Conservation (phyloP, 2,888 invertebrate genomes). For the Craniophora ligustri region DNA sequence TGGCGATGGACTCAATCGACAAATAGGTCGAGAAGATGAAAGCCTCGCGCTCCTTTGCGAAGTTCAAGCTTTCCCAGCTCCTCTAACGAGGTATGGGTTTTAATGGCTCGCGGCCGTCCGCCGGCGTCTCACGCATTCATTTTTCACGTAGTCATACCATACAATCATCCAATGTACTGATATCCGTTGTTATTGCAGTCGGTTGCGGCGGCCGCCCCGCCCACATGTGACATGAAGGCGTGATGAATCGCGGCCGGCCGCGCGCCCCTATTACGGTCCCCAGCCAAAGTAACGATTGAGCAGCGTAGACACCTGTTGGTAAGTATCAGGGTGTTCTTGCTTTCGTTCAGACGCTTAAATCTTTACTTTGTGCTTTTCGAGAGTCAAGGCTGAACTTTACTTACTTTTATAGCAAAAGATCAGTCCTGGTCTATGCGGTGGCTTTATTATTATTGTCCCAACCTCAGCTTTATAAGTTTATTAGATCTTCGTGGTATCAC, state of each 20-base stretch:
- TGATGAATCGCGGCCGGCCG: conserved; percentile 87
- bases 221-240: conserved; percentile 83
- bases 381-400: conserved; percentile 72
- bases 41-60: conserved; percentile 92
- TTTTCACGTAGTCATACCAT: conserved; percentile 81
- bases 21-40: conserved; percentile 78
- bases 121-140: conserved; percentile 85
- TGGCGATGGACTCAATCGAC: conserved; percentile 89
- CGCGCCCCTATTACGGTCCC: conserved; percentile 76
- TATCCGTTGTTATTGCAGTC: conserved; percentile 87
- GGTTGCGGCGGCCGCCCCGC: conserved; percentile 80
- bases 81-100: conserved; percentile 91
- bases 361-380: conserved; percentile 87
- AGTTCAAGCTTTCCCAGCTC: conserved; percentile 93
- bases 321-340: conserved; percentile 88
- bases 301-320: conserved; percentile 87
- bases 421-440: conserved; percentile 60
- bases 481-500: conserved; percentile 48
- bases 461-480: conserved; percentile 55
- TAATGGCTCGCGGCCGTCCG: conserved; percentile 71
- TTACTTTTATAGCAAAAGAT: conserved; percentile 53
- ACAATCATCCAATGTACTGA: conserved; percentile 82
- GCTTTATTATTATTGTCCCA: conserved; percentile 60
- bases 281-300: conserved; percentile 88
- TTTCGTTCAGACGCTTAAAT: conserved; percentile 85